Percentiles rank a stretch among this genome's conserved stretches.
Evolutionary conservation across 2,113 vertebrate genomes (phyloP).

Genomic region (Tringa solitaria): DNA sequence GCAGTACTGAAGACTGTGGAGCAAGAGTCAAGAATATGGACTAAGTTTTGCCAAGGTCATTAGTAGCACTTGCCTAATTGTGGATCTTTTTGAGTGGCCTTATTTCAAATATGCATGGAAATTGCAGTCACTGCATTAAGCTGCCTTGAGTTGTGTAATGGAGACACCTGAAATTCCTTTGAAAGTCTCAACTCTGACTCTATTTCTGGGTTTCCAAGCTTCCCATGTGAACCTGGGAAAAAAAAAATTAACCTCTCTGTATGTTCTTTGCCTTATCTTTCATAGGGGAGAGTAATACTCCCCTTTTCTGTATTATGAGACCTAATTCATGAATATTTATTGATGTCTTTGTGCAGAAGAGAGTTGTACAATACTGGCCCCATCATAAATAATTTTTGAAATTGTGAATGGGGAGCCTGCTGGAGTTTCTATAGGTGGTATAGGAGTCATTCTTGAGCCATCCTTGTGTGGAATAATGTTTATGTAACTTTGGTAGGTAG

Average conservation of each 20-base stretch:
- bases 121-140: background rate
- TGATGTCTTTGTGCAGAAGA: background rate
- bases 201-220: background rate
- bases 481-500: background rate
- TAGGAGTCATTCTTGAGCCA: background rate
- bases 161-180: background rate
- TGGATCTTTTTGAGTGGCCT: background rate
- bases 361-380: background rate
- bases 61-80: background rate
- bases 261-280: background rate
- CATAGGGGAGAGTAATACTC: background rate
- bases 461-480: background rate
- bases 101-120: background rate
- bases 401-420: background rate
- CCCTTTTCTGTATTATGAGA: background rate
- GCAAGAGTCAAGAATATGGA: background rate
- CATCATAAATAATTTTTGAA: background rate
- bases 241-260: background rate
- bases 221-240: background rate
- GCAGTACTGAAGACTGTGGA: background rate
- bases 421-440: background rate
- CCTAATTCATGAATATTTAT: background rate
- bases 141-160: background rate
- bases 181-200: background rate
- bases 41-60: constrained; percentile 14